Base-by-base conservation (phyloP, 2,797 vertebrate species). In the Ptychadena robeensis region DNA sequence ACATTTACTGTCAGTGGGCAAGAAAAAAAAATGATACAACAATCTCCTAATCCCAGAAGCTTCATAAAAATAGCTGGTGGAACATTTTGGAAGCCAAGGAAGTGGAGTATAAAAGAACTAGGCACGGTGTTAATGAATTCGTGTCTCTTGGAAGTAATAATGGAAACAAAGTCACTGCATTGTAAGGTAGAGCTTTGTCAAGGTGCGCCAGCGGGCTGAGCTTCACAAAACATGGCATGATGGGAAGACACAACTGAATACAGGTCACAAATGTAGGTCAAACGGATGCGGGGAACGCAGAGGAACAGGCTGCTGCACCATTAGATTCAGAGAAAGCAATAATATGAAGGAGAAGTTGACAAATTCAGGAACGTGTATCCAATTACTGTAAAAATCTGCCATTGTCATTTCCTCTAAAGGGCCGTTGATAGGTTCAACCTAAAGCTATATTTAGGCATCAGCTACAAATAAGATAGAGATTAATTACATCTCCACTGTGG, bases 251-350 rank as follows among this genome's bases (percentile, higher is more conserved):
- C 35, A 14, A 71, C 22, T 78, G 44, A 44, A 68, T 59, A 9
- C 35, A 40, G 81, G 67, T 83, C 59, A 30, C 9, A 48, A 53
- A 69, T 65, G 30, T 66, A 79, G 81, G 81, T 78, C 81, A 73
- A 30, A 14, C 30, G 65, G 27, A 38, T 37, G 68, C 67, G 14
- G 44, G 71, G 57, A 78, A 38, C 14, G 4, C 11, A 12, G 65
- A 34, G 67, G 38, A 78, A 38, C 22, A 31, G 38, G 38, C 37
- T 18, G 32, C 65, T 80, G 32, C 37, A 32, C 73, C 57, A 70
- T 82, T 64, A 71, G 25, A 34, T 75, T 37, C 57, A 28, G 9
- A 76, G 44, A 70, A 77, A 40, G 73, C 68, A 71, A 82, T 71
- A 82, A 53, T 15, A 71, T 32, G 30, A 64, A 31, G 34, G 76